Base-by-base conservation (phyloP, 2,113 vertebrate genomes). In the Sceloporus tristichus region DNA sequence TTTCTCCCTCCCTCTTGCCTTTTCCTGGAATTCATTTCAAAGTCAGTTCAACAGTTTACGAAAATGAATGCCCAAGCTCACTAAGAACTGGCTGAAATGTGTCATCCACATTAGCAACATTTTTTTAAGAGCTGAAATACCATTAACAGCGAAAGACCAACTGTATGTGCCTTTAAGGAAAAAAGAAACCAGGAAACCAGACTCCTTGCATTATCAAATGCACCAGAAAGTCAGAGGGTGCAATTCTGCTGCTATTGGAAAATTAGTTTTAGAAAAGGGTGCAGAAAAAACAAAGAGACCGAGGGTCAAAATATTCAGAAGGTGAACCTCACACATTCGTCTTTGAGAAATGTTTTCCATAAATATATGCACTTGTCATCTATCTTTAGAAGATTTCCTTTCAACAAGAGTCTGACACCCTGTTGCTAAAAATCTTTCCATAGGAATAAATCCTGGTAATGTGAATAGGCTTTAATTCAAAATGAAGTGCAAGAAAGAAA, bases 41-140 rank as follows among this genome's bases (percentile, higher is more conserved):
- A 98, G 97, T 97, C 96, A 97, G 96, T 97, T 96, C 97, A 97
- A 97, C 97, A 96, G 95, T 97, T 97, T 97, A 95, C 96, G 95
- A 95, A 97, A 97, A 96, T 97, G 97, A 97, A 97, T 97, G 97
- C 97, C 97, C 96, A 96, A 96, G 97, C 96, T 97, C 97, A 97
- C 97, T 96, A 97, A 97, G 97, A 97, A 97, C 96, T 96, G 95
- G 97, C 96, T 97, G 97, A 97, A 97, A 97, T 96, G 96, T 97
- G 97, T 97, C 95, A 97, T 97, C 97, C 96, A 96, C 97, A 97
- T 96, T 97, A 97, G 95, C 42, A 34, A 0, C 95, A 97, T 97
- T 97, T 97, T 96, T 97, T 96, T 95, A 95, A 96, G 96, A 97
- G 97, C 97, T 97, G 95, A 96, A 96, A 97, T 97, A 97, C 96